Percentiles rank a stretch among this genome's conserved stretches.
Conservation (phyloP, 2,888 invertebrate species). For the Andrena praecox region DNA sequence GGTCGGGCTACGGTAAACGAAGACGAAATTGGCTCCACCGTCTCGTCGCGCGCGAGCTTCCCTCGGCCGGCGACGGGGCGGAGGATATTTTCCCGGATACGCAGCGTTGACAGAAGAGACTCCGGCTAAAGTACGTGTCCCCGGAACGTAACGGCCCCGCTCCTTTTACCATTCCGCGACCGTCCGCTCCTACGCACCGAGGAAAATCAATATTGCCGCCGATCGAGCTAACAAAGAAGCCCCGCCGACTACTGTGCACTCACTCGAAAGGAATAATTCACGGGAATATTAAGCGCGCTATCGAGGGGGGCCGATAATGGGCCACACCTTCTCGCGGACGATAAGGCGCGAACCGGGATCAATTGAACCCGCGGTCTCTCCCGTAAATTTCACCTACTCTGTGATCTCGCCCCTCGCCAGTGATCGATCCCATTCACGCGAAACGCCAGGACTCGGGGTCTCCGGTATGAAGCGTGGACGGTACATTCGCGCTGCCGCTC, state of each 20-base stretch:
- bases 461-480: background rate
- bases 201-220: slow-evolving; percentile 49
- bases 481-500: background rate
- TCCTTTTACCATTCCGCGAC: background rate
- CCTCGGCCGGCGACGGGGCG: too few relatives aligned
- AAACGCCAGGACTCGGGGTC: background rate
- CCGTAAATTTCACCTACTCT: background rate
- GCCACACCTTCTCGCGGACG: slow-evolving; percentile 55
- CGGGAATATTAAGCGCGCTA: slow-evolving; percentile 50
- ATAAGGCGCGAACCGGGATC: slow-evolving; percentile 39
- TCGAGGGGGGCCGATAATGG: slow-evolving; percentile 44
- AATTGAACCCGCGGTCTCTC: slow-evolving; percentile 32
- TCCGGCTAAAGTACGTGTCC: background rate
- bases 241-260: background rate
- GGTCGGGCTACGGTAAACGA: background rate
- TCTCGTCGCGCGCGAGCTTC: too few relatives aligned
- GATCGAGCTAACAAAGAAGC: slow-evolving; percentile 49
- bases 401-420: background rate
- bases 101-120: background rate
- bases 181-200: background rate
- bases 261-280: slow-evolving; percentile 58
- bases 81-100: background rate
- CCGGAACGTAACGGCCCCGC: background rate
- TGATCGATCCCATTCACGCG: background rate
- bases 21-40: background rate